Percentiles rank a stretch among this genome's conserved stretches.
phyloP scores from a whole-genome alignment of 1,140 invertebrate species.

The Streblospio benedicti region DNA sequence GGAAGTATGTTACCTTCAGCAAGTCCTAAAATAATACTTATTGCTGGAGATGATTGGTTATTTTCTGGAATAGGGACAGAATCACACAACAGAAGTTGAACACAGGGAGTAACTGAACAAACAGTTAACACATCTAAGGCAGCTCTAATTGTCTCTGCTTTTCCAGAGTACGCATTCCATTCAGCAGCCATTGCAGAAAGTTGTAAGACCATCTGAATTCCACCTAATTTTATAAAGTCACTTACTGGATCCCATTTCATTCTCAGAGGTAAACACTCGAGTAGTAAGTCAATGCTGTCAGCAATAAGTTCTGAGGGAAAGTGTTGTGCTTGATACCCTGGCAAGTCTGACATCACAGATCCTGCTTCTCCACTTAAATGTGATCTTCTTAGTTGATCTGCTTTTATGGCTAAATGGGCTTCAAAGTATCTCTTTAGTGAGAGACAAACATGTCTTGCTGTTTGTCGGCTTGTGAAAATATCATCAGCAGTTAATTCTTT shows the following conservation, averaged over 20 bases:
- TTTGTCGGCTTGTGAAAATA: slow-evolving; percentile 84
- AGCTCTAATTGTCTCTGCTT: slow-evolving; percentile 78
- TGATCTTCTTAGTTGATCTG: slow-evolving; percentile 65
- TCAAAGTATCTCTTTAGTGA: slow-evolving; percentile 86
- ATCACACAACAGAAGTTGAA: slow-evolving; percentile 72
- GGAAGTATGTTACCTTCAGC: slow-evolving; percentile 81
- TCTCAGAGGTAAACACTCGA: slow-evolving; percentile 63
- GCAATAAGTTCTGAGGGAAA: slow-evolving; percentile 66
- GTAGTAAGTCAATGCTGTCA: slow-evolving; percentile 71
- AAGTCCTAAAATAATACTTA: slow-evolving; percentile 63
- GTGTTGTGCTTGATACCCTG: slow-evolving; percentile 53
- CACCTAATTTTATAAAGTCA: slow-evolving; percentile 72
- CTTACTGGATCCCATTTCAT: slow-evolving; percentile 78
- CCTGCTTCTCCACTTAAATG: slow-evolving; percentile 45
- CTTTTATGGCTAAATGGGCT: slow-evolving; percentile 75
- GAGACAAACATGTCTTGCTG: slow-evolving; percentile 82
- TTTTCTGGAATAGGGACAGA: slow-evolving; percentile 52
- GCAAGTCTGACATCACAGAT: slow-evolving; percentile 37
- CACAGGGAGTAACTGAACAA: slow-evolving; percentile 78
- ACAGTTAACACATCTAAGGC: slow-evolving; percentile 83
- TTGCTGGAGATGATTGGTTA: slow-evolving; percentile 14
- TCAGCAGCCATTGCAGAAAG: slow-evolving; percentile 81
- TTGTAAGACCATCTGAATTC: slow-evolving; percentile 70
- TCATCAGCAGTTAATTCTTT: slow-evolving; percentile 86
- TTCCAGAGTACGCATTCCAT: slow-evolving; percentile 75